Conservation (phyloP, 1,140 invertebrate species). For the Danaus plexippus region DNA sequence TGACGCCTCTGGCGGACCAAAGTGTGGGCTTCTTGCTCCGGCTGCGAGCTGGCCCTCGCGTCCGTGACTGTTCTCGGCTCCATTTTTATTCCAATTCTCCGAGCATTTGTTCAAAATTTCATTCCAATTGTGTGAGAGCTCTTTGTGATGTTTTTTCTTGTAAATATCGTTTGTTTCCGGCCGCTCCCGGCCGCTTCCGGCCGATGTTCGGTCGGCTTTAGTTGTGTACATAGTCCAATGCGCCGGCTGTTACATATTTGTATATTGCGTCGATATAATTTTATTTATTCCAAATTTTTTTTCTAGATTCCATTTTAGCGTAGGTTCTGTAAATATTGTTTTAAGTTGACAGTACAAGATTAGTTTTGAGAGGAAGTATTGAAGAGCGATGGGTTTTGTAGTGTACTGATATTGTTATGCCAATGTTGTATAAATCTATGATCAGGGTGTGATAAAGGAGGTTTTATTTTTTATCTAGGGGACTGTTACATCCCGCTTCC, state of each 20-base stretch:
- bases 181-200: conserved; percentile 3
- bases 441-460: conserved; percentile 1
- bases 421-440: not conserved
- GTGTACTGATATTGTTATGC: conserved; percentile 1
- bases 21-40: no score
- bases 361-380: not conserved
- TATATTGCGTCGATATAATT: conserved; percentile 36
- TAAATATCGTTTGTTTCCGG: not conserved
- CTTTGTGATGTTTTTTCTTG: conserved; percentile 3
- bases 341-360: conserved; percentile 11
- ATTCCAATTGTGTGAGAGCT: conserved; percentile 8
- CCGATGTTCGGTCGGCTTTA: conserved; percentile 1
- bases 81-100: not conserved
- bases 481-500: no score
- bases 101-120: conserved; percentile 10
- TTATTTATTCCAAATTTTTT: conserved; percentile 45
- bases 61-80: not conserved
- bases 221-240: conserved; percentile 15
- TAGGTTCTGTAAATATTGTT: conserved; percentile 32
- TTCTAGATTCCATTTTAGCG: conserved; percentile 32
- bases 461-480: no score
- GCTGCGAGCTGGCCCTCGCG: not conserved
- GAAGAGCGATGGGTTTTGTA: not conserved
- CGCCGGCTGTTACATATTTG: conserved; percentile 32
- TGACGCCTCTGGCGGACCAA: no score